Evolutionary conservation across 2,113 vertebrate genomes (phyloP).

Genomic region (Oplegnathus fasciatus): DNA sequence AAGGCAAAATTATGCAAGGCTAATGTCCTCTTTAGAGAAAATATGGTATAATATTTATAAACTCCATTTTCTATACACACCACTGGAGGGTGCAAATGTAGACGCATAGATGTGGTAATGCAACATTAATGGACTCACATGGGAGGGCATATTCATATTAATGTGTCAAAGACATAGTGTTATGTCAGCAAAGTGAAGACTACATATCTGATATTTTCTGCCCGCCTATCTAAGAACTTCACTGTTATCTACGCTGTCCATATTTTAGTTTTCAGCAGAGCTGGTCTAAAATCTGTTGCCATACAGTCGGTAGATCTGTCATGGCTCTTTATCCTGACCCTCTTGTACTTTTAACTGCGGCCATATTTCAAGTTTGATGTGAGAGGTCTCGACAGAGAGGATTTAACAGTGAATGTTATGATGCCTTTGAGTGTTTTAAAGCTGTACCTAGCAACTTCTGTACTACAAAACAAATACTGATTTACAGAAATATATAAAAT

Average conservation of each 20-base stretch:
- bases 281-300: not conserved
- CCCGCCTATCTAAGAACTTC: not conserved
- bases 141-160: constrained; percentile 53
- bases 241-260: too few relatives aligned
- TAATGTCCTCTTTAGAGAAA: constrained; percentile 69
- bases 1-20: constrained; percentile 57
- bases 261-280: not conserved
- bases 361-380: not conserved
- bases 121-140: constrained; percentile 63
- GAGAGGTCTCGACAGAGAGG: not conserved
- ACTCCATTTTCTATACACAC: constrained; percentile 46
- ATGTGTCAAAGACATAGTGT: constrained; percentile 42
- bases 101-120: constrained; percentile 48
- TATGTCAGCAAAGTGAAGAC: constrained; percentile 55
- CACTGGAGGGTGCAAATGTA: constrained; percentile 45
- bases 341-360: not conserved
- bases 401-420: not conserved
- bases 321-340: not conserved
- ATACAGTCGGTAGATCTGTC: too few relatives aligned
- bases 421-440: not conserved
- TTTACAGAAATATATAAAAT: not conserved
- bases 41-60: constrained; percentile 74
- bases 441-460: not conserved
- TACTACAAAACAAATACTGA: not conserved
- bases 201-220: constrained; percentile 28